Conservation (phyloP, 37 sponge, comb jelly and placozoan species). For the Beroe ovata region DNA sequence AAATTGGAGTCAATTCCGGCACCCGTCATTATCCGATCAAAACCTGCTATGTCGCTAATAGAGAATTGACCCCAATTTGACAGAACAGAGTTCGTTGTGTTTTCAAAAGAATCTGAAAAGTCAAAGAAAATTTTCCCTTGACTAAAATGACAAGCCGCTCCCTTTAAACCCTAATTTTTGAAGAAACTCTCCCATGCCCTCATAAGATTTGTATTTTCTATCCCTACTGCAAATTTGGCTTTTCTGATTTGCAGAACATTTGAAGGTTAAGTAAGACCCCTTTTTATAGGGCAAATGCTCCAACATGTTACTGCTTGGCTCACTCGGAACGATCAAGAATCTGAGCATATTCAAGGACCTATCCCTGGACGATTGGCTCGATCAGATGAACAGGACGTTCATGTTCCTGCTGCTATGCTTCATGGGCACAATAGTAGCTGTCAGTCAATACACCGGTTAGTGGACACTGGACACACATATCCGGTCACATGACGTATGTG, state of each 20-base stretch:
- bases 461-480: no score
- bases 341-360: constrained; percentile 67
- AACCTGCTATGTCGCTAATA: no score
- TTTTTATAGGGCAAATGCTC: constrained; percentile 66
- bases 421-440: constrained; percentile 58
- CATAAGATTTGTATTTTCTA: no score
- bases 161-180: no score
- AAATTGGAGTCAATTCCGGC: no score
- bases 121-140: not conserved
- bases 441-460: constrained; percentile 51
- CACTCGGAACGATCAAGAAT: constrained; percentile 68
- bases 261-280: constrained; percentile 64
- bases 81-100: no score
- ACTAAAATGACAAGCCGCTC: no score
- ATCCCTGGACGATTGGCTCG: constrained; percentile 60
- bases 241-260: constrained; percentile 8
- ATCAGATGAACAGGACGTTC: constrained; percentile 66
- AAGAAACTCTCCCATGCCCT: no score
- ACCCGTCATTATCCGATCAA: no score
- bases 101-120: not conserved
- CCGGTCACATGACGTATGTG: no score
- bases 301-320: constrained; percentile 65
- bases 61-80: no score
- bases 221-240: constrained; percentile 46
- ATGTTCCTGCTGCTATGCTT: constrained; percentile 63